Base-by-base conservation (phyloP, 2,888 invertebrate genomes). In the Melanargia galathea region DNA sequence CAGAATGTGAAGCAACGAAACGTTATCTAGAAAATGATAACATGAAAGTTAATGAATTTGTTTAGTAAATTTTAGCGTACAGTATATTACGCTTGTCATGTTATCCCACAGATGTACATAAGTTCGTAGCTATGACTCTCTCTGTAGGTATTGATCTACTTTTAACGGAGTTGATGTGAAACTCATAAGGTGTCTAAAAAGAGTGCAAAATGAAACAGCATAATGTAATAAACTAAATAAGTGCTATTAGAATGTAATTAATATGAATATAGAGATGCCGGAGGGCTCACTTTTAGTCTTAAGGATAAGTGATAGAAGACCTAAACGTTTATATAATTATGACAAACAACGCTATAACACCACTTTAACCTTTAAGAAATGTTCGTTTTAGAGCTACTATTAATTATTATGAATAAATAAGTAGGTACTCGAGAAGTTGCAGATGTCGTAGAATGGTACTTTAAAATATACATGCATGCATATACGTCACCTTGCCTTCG, bases 401-500 rank as follows among this genome's bases (percentile, higher is more conserved):
- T 77, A 73, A n/a, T n/a, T n/a, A n/a, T n/a, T n/a, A n/a, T n/a
- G n/a, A n/a, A n/a, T n/a, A n/a, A n/a, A 20, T 49, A 49, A 26
- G n/a, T 35, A 52, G 35, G 68, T 73, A 75, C 77, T 75, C 75
- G 73, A 73, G 71, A 72, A 79, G 75, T 80, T 79, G 78, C 75
- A 73, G 74, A 59, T 48, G 62, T 68, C 75, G 77, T 80, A 80
- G 64, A 62, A 70, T 69, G 65, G 66, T 67, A 71, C 66, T 63
- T 66, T 68, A 65, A 66, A 71, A 78, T 57, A 75, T 75, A 74
- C 76, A 80, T 76, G 62, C 64, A 72, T 67, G 82, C 83, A 80
- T 85, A 83, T 85, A 83, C 83, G 84, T 87, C 88, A 89, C 89
- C 86, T 87, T 88, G 90, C 90, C 90, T 89, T 86, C 75, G 84